A percentile compares a stretch with the other conserved stretches of the same genome.
Conservation (phyloP, 2,797 vertebrate species). For the Falco concolor region DNA sequence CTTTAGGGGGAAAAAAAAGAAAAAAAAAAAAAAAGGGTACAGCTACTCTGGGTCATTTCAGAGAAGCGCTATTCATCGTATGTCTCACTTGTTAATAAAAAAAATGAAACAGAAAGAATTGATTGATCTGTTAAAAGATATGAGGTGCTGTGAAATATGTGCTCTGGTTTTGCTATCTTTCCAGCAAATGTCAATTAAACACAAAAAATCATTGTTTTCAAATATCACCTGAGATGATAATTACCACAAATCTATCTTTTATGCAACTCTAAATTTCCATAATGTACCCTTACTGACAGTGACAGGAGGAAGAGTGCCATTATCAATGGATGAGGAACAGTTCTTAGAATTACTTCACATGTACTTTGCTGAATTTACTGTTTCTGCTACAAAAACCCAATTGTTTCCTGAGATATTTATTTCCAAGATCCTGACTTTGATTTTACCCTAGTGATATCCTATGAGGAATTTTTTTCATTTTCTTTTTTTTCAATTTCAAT, state of each 20-base stretch:
- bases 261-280: conserved; percentile 22
- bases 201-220: conserved; percentile 39
- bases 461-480: conserved; percentile 64
- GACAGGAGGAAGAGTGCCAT: not conserved
- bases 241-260: conserved; percentile 26
- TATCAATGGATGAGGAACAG: not conserved
- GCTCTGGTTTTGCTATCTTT: conserved; percentile 1
- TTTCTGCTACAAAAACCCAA: conserved; percentile 31
- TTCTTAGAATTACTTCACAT: conserved; percentile 14
- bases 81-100: not conserved
- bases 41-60: not conserved
- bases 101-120: not conserved
- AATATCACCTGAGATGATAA: conserved; percentile 5
- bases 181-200: conserved; percentile 33
- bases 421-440: conserved; percentile 43
- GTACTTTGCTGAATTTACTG: conserved; percentile 60
- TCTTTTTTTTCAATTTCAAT: conserved; percentile 66
- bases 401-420: conserved; percentile 62
- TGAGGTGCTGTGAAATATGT: not conserved
- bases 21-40: not conserved
- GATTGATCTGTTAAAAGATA: conserved; percentile 7
- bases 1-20: fast-evolving
- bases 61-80: not conserved
- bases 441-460: conserved; percentile 57
- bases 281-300: not conserved